Base-by-base conservation (phyloP, 1,140 invertebrate species). In the Trypoxylus dichotomus region DNA sequence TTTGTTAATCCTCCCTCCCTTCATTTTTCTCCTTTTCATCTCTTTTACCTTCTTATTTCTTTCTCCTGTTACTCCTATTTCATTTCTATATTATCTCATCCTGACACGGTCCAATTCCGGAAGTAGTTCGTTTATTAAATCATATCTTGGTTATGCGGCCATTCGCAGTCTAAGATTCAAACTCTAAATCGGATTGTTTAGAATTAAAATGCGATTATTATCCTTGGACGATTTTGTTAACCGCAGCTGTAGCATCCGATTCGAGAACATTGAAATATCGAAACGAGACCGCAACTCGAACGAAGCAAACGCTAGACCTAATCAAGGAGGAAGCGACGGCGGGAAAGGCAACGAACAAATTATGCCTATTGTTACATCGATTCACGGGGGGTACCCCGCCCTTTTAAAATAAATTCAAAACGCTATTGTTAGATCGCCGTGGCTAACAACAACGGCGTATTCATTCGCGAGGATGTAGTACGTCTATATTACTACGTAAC, bases 381-480 rank as follows among this genome's bases (percentile, higher is more conserved):
- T 37, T 71, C 76, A 47, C 47, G 76, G 76, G 76, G 68, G 76
- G 76, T 77, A 71, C 76, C 68, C 60, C 76, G 27, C 76, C 76
- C 68, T 77, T 76, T 77, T 77, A 77, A 54, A 71, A 77, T 68
- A 77, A 60, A 32, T 77, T 71, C 60, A 43, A 63, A 42, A 10
- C 24, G 47, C 47, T 72, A 77, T 77, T 77, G 60, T 71, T 77
- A 77, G 19, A 37, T 71, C 63, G 24, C 27, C 47, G 47, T 54
- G 19, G 19, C 19, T 19, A 37, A 37, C 32, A 37, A 37, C 32
- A 37, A 37, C 32, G 0, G 32, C 32, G 19, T 19, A 15, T 54
- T 54, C 47, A 54, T 54, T 54, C 47, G 47, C 47, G 15, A 54
- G 19, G 47, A 54, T 19, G 15, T 19, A 54, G 47, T 54, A 54